Percentiles rank a stretch among this genome's conserved stretches.
phyloP scores from a whole-genome alignment of 2,888 invertebrate genomes.

The Drosophila leonis region DNA sequence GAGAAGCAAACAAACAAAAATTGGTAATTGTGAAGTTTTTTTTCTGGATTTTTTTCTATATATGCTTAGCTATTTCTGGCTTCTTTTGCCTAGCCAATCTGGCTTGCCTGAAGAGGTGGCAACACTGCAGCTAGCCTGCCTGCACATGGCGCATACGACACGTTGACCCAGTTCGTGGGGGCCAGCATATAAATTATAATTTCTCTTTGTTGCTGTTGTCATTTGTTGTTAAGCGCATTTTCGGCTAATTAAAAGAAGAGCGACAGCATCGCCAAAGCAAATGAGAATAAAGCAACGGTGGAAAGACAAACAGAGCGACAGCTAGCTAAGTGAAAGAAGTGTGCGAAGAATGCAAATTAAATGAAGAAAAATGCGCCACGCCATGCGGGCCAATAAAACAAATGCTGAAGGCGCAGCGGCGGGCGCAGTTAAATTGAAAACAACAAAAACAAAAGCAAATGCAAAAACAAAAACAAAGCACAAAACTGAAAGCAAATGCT shows the following conservation, averaged over 20 bases:
- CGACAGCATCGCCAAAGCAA: slow-evolving; percentile 43
- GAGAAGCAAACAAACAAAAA: no score
- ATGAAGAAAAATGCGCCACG: slow-evolving; percentile 63
- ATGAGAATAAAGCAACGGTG: neutral
- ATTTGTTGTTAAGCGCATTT: slow-evolving; percentile 75
- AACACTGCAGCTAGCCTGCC: neutral
- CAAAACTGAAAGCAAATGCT: neutral
- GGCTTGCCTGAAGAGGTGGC: no score
- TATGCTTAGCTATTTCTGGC: no score
- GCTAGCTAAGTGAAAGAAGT: slow-evolving; percentile 34
- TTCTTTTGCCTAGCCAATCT: no score
- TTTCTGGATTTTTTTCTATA: no score
- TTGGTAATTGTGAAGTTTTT: no score
- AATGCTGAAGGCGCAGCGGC: slow-evolving; percentile 20
- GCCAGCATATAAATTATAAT: slow-evolving; percentile 70
- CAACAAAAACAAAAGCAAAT: slow-evolving; percentile 3
- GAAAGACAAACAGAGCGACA: neutral
- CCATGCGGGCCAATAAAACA: slow-evolving; percentile 54
- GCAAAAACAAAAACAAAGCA: slow-evolving; percentile 3
- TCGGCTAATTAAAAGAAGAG: slow-evolving; percentile 74
- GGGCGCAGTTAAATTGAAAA: slow-evolving; percentile 59
- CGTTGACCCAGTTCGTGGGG: slow-evolving; percentile 50
- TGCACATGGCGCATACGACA: slow-evolving; percentile 53
- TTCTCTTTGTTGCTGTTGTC: slow-evolving; percentile 72
- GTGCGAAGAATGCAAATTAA: slow-evolving; percentile 64